Percentiles rank a stretch among this genome's conserved stretches.
Evolutionary conservation across 2,113 vertebrate species (phyloP).

Genomic region (Chrysochloris asiatica): DNA sequence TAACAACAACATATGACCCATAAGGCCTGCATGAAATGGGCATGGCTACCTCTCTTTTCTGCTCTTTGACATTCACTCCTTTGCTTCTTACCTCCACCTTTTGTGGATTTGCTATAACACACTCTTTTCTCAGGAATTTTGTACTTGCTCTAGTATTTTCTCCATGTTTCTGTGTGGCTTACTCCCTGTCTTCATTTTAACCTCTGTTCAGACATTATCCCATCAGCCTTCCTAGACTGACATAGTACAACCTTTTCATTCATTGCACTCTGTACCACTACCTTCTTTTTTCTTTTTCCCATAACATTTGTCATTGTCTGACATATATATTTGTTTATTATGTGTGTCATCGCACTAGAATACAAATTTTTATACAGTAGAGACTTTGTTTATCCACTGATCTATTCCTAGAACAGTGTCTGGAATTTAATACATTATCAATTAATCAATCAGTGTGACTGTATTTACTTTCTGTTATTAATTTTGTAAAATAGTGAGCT

Average conservation of each 20-base stretch:
- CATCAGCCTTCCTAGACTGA: background rate
- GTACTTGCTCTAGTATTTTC: background rate
- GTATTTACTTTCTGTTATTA: background rate
- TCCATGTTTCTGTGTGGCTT: background rate
- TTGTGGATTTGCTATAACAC: background rate
- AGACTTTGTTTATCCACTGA: background rate
- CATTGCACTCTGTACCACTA: background rate
- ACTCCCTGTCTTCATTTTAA: background rate
- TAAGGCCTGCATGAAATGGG: background rate
- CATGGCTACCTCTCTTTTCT: background rate
- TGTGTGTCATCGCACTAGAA: background rate
- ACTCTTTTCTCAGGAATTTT: background rate
- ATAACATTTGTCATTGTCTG: background rate
- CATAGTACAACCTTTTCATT: rapidly evolving
- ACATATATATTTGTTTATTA: background rate
- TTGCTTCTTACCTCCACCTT: background rate
- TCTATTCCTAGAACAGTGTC: background rate
- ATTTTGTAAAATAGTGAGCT: constrained; percentile 3
- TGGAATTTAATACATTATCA: background rate
- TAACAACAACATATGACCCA: too few relatives aligned
- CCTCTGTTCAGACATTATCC: background rate
- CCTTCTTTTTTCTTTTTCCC: background rate
- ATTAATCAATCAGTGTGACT: background rate
- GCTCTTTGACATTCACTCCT: background rate
- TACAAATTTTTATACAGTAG: background rate